Base-by-base conservation (phyloP, 2,888 invertebrate species). In the Cantharis rufa region DNA sequence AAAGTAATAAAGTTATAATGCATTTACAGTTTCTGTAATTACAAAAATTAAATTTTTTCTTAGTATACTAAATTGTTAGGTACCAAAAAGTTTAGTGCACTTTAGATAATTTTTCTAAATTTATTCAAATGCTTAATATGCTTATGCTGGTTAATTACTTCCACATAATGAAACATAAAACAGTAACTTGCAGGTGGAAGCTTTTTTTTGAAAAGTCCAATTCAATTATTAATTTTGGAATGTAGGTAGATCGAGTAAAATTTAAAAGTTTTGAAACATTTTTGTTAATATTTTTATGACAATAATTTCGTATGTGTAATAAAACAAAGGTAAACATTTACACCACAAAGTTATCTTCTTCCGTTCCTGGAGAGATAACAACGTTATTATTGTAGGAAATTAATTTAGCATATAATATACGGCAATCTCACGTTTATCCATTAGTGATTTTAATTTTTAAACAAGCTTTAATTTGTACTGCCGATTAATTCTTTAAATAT, bases 61-160 rank as follows among this genome's bases (percentile, higher is more conserved):
- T n/a, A 48, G 32, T 72, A 75, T 83, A n/a, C n/a, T n/a, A 83
- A 24, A 84, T 83, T 75, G 71, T 66, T 61, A n/a, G n/a, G n/a
- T n/a, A 70, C 71, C 66, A 62, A 28, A 72, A 48, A 13, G n/a
- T 10, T 48, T 3, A 4, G 32, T 48, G n/a, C 7, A 48, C 4
- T n/a, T n/a, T 48, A n/a, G 9, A 48, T 48, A 48, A 13, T 2
- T 48, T n/a, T n/a, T 48, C 48, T 4, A n/a, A 48, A 48, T n/a
- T n/a, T n/a, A n/a, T 48, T n/a, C 7, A n/a, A n/a, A n/a, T 2
- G 13, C 10, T 48, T n/a, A n/a, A 48, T 13, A 7, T 48, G 5
- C 2, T 48, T 48, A 48, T 13, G 32, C 1, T 13, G 32, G 3
- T 3, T 32, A 32, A 13, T 32, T 32, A 32, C 4, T 32, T 32